A percentile compares a stretch with the other conserved stretches of the same genome.
phyloP scores from a whole-genome alignment of 2,888 invertebrate genomes.

The Acronicta aceris region DNA sequence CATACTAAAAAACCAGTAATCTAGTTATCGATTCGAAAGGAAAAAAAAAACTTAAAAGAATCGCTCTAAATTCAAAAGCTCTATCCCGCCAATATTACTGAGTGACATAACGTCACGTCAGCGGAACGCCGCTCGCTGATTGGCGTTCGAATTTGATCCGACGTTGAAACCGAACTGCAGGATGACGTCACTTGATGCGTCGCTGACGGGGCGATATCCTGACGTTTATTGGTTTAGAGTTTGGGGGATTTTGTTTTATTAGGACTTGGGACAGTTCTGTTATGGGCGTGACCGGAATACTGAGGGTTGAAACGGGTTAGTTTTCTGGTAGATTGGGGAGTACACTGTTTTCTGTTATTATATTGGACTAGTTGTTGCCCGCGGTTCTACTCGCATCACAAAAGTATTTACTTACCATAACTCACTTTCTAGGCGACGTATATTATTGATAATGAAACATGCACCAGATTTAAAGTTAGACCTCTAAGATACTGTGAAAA shows the following conservation, averaged over 20 bases:
- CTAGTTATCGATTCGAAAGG: too few relatives aligned
- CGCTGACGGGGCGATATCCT: conserved; percentile 35
- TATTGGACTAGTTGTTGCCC: too few relatives aligned
- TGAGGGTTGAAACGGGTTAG: conserved; percentile 1
- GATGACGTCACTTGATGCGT: conserved; percentile 46
- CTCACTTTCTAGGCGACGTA: too few relatives aligned
- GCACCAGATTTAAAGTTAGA: too few relatives aligned
- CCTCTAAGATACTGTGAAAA: too few relatives aligned
- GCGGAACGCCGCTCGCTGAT: conserved; percentile 43
- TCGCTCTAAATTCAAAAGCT: conserved; percentile 43
- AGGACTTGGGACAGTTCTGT: conserved; percentile 13
- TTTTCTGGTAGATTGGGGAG: neutral
- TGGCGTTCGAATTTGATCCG: conserved; percentile 55
- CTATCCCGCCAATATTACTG: conserved; percentile 34
- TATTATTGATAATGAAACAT: too few relatives aligned
- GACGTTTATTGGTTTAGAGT: conserved; percentile 53
- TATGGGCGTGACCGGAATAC: conserved; percentile 6
- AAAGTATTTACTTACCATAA: too few relatives aligned
- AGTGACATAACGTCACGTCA: conserved; percentile 50
- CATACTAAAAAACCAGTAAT: too few relatives aligned
- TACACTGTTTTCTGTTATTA: neutral
- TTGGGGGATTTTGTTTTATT: conserved; percentile 41
- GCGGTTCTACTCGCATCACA: too few relatives aligned
- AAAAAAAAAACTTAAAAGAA: conserved; percentile 3
- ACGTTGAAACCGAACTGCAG: conserved; percentile 51